These are phyloP conservation scores for Lontra canadensis DNA, from an alignment of 2,113 vertebrate species.

Conservation along the genomic window DNA sequence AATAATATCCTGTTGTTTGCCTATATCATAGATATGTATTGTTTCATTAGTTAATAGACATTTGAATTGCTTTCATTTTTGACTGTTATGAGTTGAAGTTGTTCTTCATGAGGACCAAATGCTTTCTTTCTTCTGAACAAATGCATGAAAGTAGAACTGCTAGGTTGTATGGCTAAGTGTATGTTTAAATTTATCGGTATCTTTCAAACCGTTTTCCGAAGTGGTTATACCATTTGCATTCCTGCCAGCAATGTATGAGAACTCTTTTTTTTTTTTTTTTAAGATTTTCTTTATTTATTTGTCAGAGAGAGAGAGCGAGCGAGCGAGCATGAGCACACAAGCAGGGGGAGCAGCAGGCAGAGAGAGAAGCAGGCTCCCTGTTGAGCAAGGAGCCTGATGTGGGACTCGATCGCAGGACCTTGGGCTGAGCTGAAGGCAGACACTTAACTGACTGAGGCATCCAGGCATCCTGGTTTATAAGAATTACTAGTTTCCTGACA, in stretches of 20 bases:
- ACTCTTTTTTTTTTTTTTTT: neutral
- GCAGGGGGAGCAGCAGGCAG: too few species aligned
- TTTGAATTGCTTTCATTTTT: neutral
- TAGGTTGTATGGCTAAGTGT: neutral
- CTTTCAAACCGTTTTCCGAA: neutral
- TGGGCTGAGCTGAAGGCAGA: too few species aligned
- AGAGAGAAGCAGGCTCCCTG: too few species aligned
- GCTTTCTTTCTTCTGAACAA: neutral
- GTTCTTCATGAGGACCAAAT: neutral
- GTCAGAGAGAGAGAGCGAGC: too few species aligned
- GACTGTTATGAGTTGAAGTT: neutral
- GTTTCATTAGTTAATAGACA: neutral
- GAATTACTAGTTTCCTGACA: neutral
- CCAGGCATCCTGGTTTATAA: too few species aligned
- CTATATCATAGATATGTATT: neutral
- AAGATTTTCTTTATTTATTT: too few species aligned
- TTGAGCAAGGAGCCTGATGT: too few species aligned
- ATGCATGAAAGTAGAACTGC: neutral
- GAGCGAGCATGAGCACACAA: too few species aligned
- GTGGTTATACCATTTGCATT: neutral
- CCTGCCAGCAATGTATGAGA: too few species aligned
- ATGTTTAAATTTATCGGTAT: neutral
- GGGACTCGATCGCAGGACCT: too few species aligned
- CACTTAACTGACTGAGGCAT: too few species aligned
- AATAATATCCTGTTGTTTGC: neutral